Evolutionary conservation across 2,888 invertebrate species (phyloP), one percentile per base, ranked within the genome.

Genomic region (Mystacides longicornis): DNA sequence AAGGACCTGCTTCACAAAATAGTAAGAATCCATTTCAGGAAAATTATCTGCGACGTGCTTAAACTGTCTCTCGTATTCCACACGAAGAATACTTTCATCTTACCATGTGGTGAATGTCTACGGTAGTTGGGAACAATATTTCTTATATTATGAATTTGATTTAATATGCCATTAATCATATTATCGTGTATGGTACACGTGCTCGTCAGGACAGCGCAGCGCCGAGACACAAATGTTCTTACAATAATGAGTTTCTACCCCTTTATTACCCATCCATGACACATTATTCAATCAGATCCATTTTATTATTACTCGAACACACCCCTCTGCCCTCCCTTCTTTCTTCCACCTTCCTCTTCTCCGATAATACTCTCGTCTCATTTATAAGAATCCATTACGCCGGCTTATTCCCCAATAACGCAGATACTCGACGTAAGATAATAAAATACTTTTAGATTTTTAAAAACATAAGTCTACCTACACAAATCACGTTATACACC

Each of bases 351-450:
- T 16, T 37, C 37, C 16, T 37, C 14, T 37, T 4, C 14, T 23
- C 31, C 49, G 46, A 55, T 58, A 52, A 55, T 58, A 55, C 54
- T 56, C 49, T 49, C 20, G 7, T 11, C 16, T 37, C 43, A 52
- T 37, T 51, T 55, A 53, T 51, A 58, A 56, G 53, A 56, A 53
- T 52, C 51, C 55, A 60, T 55, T 57, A 60, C 52, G 51, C 52
- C 43, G 43, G 59, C 57, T 54, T 59, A 56, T 54, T 57, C 59
- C 20, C 46, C 37, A 51, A 54, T 58, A 55, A 51, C 51, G n/a
- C n/a, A n/a, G n/a, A n/a, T n/a, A n/a, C n/a, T n/a, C n/a, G n/a
- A n/a, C n/a, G n/a, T n/a, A n/a, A n/a, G n/a, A n/a, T n/a, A n/a
- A n/a, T n/a, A n/a, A n/a, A n/a, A n/a, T n/a, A n/a, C n/a, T n/a